Evolutionary conservation across 2,797 vertebrate genomes (phyloP).

Genomic region (Falco columbarius): DNA sequence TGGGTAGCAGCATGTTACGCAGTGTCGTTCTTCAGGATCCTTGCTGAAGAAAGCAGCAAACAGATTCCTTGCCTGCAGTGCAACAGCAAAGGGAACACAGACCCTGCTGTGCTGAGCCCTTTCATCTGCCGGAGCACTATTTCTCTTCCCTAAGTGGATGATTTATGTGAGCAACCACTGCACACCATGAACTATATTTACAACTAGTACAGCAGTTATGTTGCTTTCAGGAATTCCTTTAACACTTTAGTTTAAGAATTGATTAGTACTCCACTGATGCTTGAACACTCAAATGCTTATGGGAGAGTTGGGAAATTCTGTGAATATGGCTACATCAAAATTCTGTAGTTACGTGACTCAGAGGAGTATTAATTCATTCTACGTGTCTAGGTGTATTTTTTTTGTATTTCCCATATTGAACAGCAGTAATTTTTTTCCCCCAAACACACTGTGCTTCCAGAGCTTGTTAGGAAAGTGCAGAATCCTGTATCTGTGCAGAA

Average conservation of each 20-base stretch:
- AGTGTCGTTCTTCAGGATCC: not conserved
- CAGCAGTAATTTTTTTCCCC: not conserved
- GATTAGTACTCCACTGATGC: rapidly evolving
- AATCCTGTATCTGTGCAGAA: not conserved
- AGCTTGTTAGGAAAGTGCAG: not conserved
- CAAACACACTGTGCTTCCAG: not conserved
- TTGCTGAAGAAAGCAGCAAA: not conserved
- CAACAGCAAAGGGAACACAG: not conserved
- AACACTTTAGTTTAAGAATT: not conserved
- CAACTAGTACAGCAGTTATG: not conserved
- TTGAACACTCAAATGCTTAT: not conserved
- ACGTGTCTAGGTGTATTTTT: not conserved
- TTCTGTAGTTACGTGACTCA: not conserved
- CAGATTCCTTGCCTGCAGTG: not conserved
- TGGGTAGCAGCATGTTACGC: not conserved
- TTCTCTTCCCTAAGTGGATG: not conserved
- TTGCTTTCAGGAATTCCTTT: not conserved
- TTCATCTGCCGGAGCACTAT: not conserved
- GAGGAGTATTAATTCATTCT: not conserved
- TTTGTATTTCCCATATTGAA: not conserved
- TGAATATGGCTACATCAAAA: not conserved
- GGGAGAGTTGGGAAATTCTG: not conserved
- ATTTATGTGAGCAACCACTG: not conserved
- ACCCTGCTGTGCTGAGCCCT: not conserved
- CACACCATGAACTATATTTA: not conserved